Evolutionary conservation across 2,888 invertebrate species (phyloP).

Genomic region (Xestia sexstrigata): DNA sequence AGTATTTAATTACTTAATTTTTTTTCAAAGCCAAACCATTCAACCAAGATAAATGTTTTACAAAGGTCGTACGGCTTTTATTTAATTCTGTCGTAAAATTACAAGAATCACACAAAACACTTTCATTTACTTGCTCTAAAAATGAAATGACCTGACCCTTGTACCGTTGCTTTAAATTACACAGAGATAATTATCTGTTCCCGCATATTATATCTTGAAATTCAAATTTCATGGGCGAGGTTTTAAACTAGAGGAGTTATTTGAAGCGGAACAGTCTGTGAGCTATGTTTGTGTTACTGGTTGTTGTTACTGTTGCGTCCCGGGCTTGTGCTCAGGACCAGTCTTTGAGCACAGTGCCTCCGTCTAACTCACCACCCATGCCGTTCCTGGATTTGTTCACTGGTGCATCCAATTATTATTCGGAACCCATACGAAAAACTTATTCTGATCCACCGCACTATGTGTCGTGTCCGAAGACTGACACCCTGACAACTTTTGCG

Average conservation of each 20-base stretch:
- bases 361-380: conserved; percentile 73
- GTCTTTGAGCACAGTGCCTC: conserved; percentile 78
- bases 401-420: conserved; percentile 82
- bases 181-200: conserved; percentile 80
- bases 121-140: conserved; percentile 73
- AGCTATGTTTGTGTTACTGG: conserved; percentile 83
- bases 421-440: conserved; percentile 82
- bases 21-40: background rate
- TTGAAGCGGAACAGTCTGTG: conserved; percentile 85
- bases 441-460: conserved; percentile 80
- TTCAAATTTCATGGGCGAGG: conserved; percentile 86
- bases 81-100: conserved; percentile 52
- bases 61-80: conserved; percentile 19
- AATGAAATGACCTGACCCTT: conserved; percentile 76
- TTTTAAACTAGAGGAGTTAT: conserved; percentile 82
- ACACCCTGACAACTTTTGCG: conserved; percentile 83
- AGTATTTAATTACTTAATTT: background rate
- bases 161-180: conserved; percentile 79
- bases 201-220: conserved; percentile 82
- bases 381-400: conserved; percentile 85
- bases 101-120: conserved; percentile 63
- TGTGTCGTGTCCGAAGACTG: conserved; percentile 82
- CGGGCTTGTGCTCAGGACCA: conserved; percentile 81
- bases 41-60: conserved; percentile 16
- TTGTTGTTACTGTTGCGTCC: conserved; percentile 78